Conservation (phyloP, 2,888 invertebrate species). For the Brachyptera risi region DNA sequence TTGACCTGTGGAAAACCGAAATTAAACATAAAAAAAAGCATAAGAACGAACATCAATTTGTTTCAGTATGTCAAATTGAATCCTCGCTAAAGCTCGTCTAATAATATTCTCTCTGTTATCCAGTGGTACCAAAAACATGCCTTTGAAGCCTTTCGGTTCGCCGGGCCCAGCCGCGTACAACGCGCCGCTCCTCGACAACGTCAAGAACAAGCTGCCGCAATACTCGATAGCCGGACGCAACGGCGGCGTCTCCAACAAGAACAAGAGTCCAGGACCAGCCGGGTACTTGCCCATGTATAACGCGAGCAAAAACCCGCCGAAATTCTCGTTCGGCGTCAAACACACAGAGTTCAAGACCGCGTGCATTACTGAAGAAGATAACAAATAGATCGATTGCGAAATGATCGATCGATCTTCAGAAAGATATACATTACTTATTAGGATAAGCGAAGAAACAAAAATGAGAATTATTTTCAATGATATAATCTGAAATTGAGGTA, state of each 20-base stretch:
- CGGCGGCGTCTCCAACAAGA: slow-evolving; percentile 35
- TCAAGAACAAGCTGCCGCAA: slow-evolving; percentile 40
- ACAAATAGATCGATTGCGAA: background rate
- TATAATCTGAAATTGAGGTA: too few species aligned
- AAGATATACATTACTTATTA: too few species aligned
- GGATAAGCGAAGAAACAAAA: too few species aligned
- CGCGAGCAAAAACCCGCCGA: slow-evolving; percentile 42
- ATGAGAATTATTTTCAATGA: too few species aligned
- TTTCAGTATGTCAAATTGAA: too few species aligned
- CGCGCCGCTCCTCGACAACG: slow-evolving; percentile 38
- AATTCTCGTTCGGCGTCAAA: slow-evolving; percentile 57
- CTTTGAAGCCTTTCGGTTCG: slow-evolving; percentile 33
- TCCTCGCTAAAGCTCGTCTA: too few species aligned
- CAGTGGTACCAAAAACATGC: slow-evolving; percentile 35
- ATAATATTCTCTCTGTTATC: background rate
- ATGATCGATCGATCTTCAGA: too few species aligned
- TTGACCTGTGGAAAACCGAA: too few species aligned
- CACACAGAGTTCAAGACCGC: slow-evolving; percentile 51
- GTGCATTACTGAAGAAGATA: slow-evolving; percentile 56
- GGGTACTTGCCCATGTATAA: slow-evolving; percentile 50
- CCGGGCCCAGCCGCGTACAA: slow-evolving; percentile 49
- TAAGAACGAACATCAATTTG: too few species aligned
- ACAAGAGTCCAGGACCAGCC: slow-evolving; percentile 52
- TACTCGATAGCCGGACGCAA: slow-evolving; percentile 39
- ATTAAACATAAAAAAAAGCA: too few species aligned